Evolutionary conservation across 2,888 invertebrate species (phyloP).

Genomic region (Pristionchus arcanus): DNA sequence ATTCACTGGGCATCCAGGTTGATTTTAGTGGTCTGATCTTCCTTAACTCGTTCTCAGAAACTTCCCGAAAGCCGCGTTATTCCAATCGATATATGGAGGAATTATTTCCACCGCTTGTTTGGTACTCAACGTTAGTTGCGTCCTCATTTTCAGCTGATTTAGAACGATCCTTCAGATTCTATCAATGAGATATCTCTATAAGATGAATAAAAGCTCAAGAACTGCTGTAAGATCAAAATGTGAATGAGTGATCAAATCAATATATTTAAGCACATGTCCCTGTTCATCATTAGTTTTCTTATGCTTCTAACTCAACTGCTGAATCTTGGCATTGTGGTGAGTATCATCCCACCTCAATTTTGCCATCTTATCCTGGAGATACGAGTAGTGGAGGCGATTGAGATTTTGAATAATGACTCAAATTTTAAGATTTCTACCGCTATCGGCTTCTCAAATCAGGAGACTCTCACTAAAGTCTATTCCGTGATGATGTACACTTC

Average conservation of each 20-base stretch:
- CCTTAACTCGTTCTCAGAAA: neutral
- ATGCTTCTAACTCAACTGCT: neutral
- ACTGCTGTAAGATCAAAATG: neutral
- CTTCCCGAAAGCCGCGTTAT: neutral
- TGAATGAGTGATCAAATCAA: neutral
- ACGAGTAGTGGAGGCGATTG: too few species aligned
- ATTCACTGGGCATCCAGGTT: neutral
- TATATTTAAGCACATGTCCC: neutral
- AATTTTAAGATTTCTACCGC: neutral
- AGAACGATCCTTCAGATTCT: neutral
- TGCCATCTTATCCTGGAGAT: too few species aligned
- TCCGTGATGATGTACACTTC: neutral
- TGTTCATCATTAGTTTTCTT: neutral
- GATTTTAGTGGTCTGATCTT: neutral
- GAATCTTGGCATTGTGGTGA: neutral
- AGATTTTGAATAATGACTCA: too few species aligned
- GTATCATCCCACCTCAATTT: too few species aligned
- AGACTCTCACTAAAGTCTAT: neutral
- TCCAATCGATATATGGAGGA: neutral
- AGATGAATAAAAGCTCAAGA: neutral
- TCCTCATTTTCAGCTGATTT: neutral
- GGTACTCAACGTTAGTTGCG: neutral
- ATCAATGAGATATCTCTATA: neutral
- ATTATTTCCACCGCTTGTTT: neutral
- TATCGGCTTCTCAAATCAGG: neutral